Percentiles rank a stretch among this genome's conserved stretches.
Conservation (phyloP, 2,113 vertebrate genomes). For the Oreochromis aureus region DNA sequence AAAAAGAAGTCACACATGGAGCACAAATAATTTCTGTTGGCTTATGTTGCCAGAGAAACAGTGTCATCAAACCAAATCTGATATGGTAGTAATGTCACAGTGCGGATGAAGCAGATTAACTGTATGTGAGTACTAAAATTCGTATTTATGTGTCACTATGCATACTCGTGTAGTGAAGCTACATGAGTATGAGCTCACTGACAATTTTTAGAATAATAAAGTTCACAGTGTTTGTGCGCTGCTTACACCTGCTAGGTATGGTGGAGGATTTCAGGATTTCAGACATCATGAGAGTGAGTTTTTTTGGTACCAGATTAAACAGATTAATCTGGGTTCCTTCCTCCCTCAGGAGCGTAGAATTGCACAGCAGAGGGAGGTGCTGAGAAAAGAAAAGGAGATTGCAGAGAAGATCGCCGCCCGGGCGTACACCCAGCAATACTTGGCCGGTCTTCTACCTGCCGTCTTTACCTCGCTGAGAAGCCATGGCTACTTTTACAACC, state of each 20-base stretch:
- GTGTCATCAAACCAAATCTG: background rate
- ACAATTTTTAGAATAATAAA: background rate
- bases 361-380: slow-evolving; percentile 71
- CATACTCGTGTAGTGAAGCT: background rate
- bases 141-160: background rate
- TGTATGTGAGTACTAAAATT: background rate
- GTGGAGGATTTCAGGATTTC: background rate
- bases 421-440: slow-evolving; percentile 77
- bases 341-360: slow-evolving; percentile 76
- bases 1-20: background rate
- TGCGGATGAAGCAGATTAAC: background rate
- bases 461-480: slow-evolving; percentile 79
- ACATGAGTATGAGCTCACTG: background rate
- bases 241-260: background rate
- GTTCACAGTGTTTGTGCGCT: background rate
- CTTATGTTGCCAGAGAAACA: background rate
- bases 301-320: background rate
- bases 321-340: background rate
- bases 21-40: background rate
- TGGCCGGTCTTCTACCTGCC: slow-evolving; percentile 82
- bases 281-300: background rate
- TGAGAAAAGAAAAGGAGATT: slow-evolving; percentile 75
- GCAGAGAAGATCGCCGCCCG: slow-evolving; percentile 84
- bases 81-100: background rate
- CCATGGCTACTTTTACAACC: slow-evolving; percentile 88